Conservation (phyloP, 2,113 vertebrate genomes). For the Aptenodytes forsteri region DNA sequence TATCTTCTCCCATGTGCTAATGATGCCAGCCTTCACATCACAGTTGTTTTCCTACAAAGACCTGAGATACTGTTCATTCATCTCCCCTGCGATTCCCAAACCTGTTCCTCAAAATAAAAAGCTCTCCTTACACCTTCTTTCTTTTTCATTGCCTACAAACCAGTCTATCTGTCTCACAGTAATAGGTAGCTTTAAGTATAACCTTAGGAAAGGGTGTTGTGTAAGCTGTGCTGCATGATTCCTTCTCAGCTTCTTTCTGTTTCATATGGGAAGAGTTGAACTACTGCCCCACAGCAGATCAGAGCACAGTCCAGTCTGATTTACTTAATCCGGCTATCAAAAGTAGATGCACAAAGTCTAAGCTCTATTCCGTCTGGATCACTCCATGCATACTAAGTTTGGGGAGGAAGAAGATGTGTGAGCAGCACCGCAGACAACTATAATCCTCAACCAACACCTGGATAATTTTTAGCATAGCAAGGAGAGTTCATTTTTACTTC, state of each 20-base stretch:
- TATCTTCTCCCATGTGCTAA: not conserved
- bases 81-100: not conserved
- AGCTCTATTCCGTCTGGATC: not conserved
- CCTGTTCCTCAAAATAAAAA: not conserved
- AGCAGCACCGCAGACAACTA: not conserved
- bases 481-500: not conserved
- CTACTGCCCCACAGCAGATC: not conserved
- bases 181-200: not conserved
- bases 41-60: not conserved
- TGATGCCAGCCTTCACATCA: not conserved
- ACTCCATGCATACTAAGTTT: not conserved
- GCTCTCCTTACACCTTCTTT: not conserved
- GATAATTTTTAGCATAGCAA: not conserved
- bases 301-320: not conserved
- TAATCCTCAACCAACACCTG: not conserved
- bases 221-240: not conserved
- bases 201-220: not conserved
- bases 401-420: not conserved
- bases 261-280: rapidly evolving
- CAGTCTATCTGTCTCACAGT: not conserved
- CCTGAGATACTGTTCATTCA: not conserved
- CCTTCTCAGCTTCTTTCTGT: not conserved
- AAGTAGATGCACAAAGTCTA: not conserved
- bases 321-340: not conserved
- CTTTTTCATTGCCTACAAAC: not conserved